These are phyloP conservation scores for Embidobia sp. DNA, from an alignment of 2,888 invertebrate species.

Conservation along the genomic window DNA sequence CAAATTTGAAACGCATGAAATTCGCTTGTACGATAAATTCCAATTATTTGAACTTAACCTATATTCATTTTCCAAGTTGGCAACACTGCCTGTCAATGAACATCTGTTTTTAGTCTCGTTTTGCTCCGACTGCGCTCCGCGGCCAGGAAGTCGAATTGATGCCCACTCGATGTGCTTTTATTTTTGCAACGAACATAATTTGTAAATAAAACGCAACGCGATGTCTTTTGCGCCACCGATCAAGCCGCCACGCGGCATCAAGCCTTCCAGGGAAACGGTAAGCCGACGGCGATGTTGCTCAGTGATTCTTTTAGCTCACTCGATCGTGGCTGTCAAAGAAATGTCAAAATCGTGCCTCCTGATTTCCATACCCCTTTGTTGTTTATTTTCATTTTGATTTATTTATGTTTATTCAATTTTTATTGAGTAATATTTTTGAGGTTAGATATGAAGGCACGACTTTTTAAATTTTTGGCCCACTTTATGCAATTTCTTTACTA, in stretches of 20 bases:
- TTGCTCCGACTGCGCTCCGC: background rate
- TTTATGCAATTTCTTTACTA: too few relatives aligned
- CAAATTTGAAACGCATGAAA: too few relatives aligned
- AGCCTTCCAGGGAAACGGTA: constrained; percentile 93
- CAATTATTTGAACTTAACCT: too few relatives aligned
- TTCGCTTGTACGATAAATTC: too few relatives aligned
- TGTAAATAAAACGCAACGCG: constrained; percentile 59
- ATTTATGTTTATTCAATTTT: too few relatives aligned
- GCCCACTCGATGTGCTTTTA: constrained; percentile 6
- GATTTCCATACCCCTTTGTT: background rate
- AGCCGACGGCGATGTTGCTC: too few relatives aligned
- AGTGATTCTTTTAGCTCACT: too few relatives aligned
- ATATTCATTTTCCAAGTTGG: constrained; percentile 11
- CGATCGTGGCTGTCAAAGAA: constrained; percentile 11
- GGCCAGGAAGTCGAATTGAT: background rate
- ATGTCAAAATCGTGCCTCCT: background rate
- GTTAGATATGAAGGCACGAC: too few relatives aligned
- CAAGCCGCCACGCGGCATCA: constrained; percentile 93
- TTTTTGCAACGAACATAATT: constrained; percentile 24
- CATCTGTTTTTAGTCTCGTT: constrained; percentile 18
- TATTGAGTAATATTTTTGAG: too few relatives aligned
- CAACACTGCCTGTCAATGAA: constrained; percentile 32
- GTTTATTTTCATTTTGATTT: too few relatives aligned
- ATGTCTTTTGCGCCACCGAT: constrained; percentile 89
- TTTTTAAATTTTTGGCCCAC: too few relatives aligned